Evolutionary conservation across 2,888 invertebrate genomes (phyloP).

Genomic region (Alitta virens): DNA sequence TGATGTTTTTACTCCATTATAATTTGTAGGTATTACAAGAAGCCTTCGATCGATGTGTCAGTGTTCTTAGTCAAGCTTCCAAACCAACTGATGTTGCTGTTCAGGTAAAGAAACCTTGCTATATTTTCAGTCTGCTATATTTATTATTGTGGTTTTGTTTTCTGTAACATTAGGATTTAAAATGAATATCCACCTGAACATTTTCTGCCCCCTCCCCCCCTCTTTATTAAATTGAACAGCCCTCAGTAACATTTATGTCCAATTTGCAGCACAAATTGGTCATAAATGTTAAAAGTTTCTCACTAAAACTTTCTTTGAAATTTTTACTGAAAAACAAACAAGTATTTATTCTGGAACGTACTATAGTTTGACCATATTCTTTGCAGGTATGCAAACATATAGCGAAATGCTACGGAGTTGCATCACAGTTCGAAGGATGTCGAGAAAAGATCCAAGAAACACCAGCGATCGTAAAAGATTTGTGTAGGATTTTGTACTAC

Average conservation of each 20-base stretch:
- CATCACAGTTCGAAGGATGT: conserved; percentile 88
- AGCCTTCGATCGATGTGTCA: conserved; percentile 91
- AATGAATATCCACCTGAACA: no score
- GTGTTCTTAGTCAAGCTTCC: conserved; percentile 79
- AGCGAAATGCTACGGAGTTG: conserved; percentile 90
- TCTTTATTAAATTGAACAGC: no score
- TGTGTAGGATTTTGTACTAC: conserved; percentile 81
- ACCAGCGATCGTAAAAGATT: conserved; percentile 82
- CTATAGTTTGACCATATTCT: neutral
- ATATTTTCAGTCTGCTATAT: no score
- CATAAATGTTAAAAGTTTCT: no score
- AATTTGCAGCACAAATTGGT: no score
- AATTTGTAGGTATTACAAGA: conserved; percentile 68
- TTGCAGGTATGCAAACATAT: conserved; percentile 80
- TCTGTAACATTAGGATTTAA: no score
- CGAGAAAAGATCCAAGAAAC: conserved; percentile 79
- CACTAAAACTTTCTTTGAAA: neutral
- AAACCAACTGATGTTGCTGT: conserved; percentile 78
- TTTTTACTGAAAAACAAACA: neutral
- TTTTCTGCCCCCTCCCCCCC: no score
- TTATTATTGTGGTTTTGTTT: no score
- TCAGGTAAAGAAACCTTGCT: conserved; percentile 70
- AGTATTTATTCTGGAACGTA: neutral
- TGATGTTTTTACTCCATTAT: no score
- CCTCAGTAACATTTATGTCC: no score